Evolutionary conservation across 2,797 vertebrate genomes (phyloP).

Genomic region (Chromobotia macracanthus): DNA sequence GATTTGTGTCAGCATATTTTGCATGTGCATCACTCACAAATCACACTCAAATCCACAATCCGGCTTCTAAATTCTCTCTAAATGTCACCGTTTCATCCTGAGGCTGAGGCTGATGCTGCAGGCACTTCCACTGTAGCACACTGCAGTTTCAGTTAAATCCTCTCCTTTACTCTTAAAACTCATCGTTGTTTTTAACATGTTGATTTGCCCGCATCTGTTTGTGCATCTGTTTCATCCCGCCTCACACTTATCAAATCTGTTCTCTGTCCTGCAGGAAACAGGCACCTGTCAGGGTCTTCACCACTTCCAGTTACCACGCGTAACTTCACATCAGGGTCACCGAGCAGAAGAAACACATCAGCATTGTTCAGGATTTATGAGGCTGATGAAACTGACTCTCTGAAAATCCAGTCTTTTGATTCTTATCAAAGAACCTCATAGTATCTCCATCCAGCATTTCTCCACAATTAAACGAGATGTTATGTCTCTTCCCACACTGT

Average conservation of each 20-base stretch:
- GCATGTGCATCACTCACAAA: neutral
- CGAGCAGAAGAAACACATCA: conserved; percentile 17
- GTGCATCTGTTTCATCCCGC: conserved; percentile 7
- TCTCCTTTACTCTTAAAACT: neutral
- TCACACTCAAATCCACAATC: neutral
- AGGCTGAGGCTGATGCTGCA: neutral
- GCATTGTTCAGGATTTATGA: neutral
- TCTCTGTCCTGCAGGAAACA: conserved; percentile 2
- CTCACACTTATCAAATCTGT: conserved; percentile 27
- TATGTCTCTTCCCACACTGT: neutral
- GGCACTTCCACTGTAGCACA: neutral
- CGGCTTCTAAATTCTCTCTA: neutral
- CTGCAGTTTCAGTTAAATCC: neutral
- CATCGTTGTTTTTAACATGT: neutral
- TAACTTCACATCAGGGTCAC: conserved; percentile 36
- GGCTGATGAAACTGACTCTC: neutral
- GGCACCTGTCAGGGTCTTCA: neutral
- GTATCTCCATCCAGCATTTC: neutral
- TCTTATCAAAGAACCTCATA: too few species aligned
- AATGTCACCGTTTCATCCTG: neutral
- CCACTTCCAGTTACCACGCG: conserved; percentile 9
- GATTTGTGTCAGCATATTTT: too few species aligned
- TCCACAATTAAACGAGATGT: conserved; percentile 16
- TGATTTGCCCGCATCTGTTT: neutral
- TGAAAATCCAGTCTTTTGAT: conserved; percentile 37